Conservation (phyloP, 2,113 vertebrate genomes). For the Tetraodon nigroviridis region DNA sequence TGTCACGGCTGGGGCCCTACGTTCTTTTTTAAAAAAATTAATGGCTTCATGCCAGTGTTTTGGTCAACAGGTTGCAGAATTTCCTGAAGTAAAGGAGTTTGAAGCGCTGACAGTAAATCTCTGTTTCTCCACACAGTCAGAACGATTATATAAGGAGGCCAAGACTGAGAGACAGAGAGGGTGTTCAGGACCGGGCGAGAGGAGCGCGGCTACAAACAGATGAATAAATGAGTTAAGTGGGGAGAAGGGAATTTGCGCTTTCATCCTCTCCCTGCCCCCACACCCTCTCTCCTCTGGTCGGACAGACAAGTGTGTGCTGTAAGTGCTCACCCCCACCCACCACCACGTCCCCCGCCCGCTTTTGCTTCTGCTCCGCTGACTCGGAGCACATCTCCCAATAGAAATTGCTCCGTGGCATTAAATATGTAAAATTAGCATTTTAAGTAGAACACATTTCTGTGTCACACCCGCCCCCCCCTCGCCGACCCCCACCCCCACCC, state of each 20-base stretch:
- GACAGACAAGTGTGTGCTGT: slow-evolving; percentile 52
- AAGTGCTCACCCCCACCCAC: slow-evolving; percentile 63
- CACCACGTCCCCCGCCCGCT: slow-evolving; percentile 9
- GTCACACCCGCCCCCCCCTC: slow-evolving; percentile 41
- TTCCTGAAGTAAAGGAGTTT: slow-evolving; percentile 14
- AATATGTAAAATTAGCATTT: slow-evolving; percentile 81
- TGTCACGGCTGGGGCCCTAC: neutral
- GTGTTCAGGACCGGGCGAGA: slow-evolving; percentile 17
- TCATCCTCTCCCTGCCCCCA: slow-evolving; percentile 8
- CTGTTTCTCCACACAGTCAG: slow-evolving; percentile 21
- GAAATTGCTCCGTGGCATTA: slow-evolving; percentile 67
- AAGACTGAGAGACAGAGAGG: slow-evolving; percentile 19
- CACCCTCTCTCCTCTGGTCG: slow-evolving; percentile 35
- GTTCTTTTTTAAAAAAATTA: neutral
- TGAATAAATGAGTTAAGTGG: slow-evolving; percentile 70
- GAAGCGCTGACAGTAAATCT: slow-evolving; percentile 21
- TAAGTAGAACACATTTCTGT: slow-evolving; percentile 73
- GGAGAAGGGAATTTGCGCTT: slow-evolving; percentile 62
- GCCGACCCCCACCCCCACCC: neutral
- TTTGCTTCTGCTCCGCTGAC: slow-evolving; percentile 44
- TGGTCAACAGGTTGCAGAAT: slow-evolving; percentile 32
- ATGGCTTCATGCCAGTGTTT: neutral
- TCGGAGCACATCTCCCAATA: slow-evolving; percentile 51
- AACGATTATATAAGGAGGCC: slow-evolving; percentile 47
- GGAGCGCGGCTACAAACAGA: slow-evolving; percentile 49